These are phyloP conservation scores for Magallana angulata DNA, from an alignment of 1,140 invertebrate species.

Conservation along the genomic window DNA sequence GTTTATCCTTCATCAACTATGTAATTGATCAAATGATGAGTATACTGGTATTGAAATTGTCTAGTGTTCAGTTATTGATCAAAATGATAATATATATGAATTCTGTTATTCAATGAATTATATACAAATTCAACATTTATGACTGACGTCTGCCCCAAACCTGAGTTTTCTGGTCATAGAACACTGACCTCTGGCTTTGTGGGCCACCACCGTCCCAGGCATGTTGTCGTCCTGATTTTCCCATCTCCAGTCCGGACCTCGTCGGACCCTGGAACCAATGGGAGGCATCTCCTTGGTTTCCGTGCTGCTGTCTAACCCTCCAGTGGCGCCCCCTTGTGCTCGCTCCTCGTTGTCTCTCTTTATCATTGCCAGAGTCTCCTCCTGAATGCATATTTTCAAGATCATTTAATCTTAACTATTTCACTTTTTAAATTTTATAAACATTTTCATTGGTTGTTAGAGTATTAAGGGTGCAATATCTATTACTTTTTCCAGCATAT, in stretches of 20 bases:
- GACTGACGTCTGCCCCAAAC: no score
- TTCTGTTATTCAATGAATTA: no score
- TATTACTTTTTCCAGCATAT: no score
- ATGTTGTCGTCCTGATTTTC: constrained; percentile 49
- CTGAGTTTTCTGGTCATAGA: not conserved
- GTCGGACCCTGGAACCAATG: constrained; percentile 46
- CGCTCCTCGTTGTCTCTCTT: not conserved
- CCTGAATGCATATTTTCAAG: not conserved
- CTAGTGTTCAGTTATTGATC: no score
- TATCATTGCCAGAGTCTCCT: not conserved
- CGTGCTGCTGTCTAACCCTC: constrained; percentile 4
- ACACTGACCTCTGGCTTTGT: constrained; percentile 41
- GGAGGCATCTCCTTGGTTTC: constrained; percentile 36
- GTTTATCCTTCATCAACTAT: no score
- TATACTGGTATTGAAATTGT: no score
- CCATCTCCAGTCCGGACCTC: constrained; percentile 56
- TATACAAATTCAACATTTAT: no score
- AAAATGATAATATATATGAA: no score
- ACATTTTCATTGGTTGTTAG: no score
- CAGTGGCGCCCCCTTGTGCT: not conserved
- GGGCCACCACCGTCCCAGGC: constrained; percentile 51
- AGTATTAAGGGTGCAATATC: no score
- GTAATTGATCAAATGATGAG: no score
- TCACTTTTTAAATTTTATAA: no score
- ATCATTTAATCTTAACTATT: not conserved